A percentile compares a stretch with the other conserved stretches of the same genome.
These are phyloP conservation scores for Bubalus kerabau DNA, from an alignment of 2,113 vertebrate species.

Conservation along the genomic window DNA sequence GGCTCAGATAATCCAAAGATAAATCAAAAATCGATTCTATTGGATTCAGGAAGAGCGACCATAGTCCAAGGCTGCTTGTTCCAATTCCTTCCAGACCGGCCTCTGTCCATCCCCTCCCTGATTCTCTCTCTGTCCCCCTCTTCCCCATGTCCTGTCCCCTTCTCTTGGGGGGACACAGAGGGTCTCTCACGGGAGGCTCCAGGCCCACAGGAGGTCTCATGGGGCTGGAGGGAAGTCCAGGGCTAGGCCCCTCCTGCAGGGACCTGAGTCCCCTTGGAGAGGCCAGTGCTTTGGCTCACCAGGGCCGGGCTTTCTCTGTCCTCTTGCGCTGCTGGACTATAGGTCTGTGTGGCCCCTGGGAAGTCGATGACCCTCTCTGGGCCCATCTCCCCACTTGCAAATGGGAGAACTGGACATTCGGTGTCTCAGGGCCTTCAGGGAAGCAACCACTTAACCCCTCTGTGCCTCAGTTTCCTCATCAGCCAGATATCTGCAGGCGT, in stretches of 20 bases:
- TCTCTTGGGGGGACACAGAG: neutral
- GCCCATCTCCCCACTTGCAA: neutral
- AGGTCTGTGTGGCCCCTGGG: neutral
- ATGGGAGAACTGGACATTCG: neutral
- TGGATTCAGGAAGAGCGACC: neutral
- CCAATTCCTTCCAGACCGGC: neutral
- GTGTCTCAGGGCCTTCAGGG: neutral
- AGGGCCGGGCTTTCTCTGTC: neutral
- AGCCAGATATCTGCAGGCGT: neutral
- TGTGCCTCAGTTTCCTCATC: constrained; percentile 28
- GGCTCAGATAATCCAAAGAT: constrained; percentile 37
- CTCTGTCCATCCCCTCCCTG: neutral
- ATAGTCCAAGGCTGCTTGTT: neutral
- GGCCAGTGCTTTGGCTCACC: neutral
- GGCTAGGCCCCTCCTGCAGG: rapidly evolving
- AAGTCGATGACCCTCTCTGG: neutral
- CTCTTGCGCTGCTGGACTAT: neutral
- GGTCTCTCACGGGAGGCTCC: neutral
- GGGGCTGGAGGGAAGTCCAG: neutral
- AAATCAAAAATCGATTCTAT: constrained; percentile 52
- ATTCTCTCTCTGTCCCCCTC: neutral
- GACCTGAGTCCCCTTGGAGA: neutral
- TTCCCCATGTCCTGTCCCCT: neutral
- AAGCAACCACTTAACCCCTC: neutral
- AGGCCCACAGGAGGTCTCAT: neutral